phyloP scores from a whole-genome alignment of 2,113 vertebrate species.

The Tychaedon coryphoeus region DNA sequence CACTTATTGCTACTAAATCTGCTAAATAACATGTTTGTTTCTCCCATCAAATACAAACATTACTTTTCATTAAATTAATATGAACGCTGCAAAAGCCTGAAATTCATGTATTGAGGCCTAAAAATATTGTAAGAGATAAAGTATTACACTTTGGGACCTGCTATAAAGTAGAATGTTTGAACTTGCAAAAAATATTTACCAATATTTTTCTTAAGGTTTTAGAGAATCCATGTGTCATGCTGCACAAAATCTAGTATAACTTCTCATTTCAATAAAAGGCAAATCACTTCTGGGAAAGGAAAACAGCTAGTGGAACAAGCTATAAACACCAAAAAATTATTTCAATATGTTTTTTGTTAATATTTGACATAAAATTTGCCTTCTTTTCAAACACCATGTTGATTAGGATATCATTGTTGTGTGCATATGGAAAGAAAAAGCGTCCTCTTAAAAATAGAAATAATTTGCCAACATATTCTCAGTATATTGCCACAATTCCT shows the following conservation, averaged over 20 bases:
- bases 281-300: constrained; percentile 7
- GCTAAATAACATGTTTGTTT: background rate
- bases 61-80: constrained; percentile 7
- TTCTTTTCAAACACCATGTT: background rate
- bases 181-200: background rate
- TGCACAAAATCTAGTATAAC: background rate
- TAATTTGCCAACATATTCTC: background rate
- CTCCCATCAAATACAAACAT: background rate
- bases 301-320: background rate
- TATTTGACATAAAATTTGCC: background rate
- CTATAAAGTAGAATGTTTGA: background rate
- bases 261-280: constrained; percentile 48
- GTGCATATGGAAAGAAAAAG: background rate
- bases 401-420: background rate
- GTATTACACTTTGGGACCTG: background rate
- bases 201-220: constrained; percentile 14
- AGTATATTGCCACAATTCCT: background rate
- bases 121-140: background rate
- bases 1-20: background rate
- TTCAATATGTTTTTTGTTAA: background rate
- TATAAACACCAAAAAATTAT: background rate
- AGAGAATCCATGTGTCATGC: background rate
- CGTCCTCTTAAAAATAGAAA: background rate
- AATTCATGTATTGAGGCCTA: background rate
- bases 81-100: background rate